Percentiles rank a stretch among this genome's conserved stretches.
These are phyloP conservation scores for Boulengeromyrus knoepffleri DNA, from an alignment of 2,113 vertebrate species.

Conservation along the genomic window DNA sequence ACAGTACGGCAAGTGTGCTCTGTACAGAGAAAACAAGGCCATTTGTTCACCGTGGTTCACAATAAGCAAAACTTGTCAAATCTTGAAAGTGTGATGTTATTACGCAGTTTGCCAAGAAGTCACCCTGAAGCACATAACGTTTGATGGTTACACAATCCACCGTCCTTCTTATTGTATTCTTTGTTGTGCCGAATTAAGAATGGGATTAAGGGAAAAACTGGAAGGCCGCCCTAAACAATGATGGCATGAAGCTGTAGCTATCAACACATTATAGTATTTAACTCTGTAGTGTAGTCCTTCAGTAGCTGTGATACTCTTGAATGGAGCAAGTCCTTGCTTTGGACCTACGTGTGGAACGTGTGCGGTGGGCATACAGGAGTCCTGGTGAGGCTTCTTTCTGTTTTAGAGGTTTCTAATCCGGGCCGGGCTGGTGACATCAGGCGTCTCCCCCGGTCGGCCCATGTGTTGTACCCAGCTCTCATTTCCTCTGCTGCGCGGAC, in stretches of 20 bases:
- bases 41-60: neutral
- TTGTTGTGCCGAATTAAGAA: conserved; percentile 1
- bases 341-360: neutral
- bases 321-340: neutral
- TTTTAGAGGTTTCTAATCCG: conserved; percentile 99
- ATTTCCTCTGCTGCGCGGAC: conserved; percentile 76
- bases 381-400: conserved; percentile 35
- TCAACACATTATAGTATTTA: neutral
- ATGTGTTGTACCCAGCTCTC: conserved; percentile 76
- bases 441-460: conserved; percentile 67
- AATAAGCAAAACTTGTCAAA: conserved; percentile 4
- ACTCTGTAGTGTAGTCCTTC: neutral
- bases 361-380: neutral
- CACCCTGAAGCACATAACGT: neutral
- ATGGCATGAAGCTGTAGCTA: neutral
- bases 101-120: neutral
- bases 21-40: neutral
- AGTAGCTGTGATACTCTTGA: neutral
- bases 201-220: neutral
- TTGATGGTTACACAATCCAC: neutral
- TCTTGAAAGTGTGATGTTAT: conserved; percentile 4
- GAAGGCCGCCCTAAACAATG: neutral
- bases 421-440: conserved; percentile 85
- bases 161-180: neutral
- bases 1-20: neutral